Evolutionary conservation across 2,888 invertebrate genomes (phyloP), one percentile per base, ranked within the genome.

Genomic region (Seira musarum): DNA sequence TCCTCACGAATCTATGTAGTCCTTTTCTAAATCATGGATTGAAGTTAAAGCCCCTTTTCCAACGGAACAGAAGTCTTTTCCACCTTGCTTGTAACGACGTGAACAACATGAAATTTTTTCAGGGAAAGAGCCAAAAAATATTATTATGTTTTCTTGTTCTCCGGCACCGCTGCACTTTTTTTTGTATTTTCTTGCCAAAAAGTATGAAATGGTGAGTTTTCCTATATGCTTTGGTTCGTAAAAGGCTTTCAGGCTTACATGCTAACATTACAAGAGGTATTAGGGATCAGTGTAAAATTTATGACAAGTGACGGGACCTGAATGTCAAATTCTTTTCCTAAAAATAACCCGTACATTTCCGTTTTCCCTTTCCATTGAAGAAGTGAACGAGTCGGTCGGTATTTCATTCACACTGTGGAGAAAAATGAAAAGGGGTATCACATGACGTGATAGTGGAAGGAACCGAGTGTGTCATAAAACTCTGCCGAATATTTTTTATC

Each of bases 251-350:
- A 80, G 70, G 80, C 80, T 74, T 80, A 72, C 73, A 79, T 73
- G 72, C 53, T 53, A 8, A 53, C 53, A 17, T 53, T 74, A 80
- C 69, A 74, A 70, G 53, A 53, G 74, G 80, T 74, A 80, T 80
- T 80, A 80, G 80, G 80, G 80, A 80, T 80, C 80, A 80, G 80
- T 80, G 80, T 80, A 80, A 80, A 80, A 80, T 80, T 80, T 80
- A 80, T 80, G 80, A 80, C 80, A 80, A 80, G 74, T 80, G 80
- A 80, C 80, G 80, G 73, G 73, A 80, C 80, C 74, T 74, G 80
- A 80, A 80, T 80, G 80, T 80, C 80, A 80, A 80, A 80, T 80
- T 80, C 63, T 67, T 30, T 30, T 80, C 80, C 80, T 53, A 74
- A 80, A 80, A 80, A 80, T 80, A 80, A 68, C 68, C 74, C 74